Conservation (phyloP, 2,113 vertebrate genomes). For the Bettongia penicillata region DNA sequence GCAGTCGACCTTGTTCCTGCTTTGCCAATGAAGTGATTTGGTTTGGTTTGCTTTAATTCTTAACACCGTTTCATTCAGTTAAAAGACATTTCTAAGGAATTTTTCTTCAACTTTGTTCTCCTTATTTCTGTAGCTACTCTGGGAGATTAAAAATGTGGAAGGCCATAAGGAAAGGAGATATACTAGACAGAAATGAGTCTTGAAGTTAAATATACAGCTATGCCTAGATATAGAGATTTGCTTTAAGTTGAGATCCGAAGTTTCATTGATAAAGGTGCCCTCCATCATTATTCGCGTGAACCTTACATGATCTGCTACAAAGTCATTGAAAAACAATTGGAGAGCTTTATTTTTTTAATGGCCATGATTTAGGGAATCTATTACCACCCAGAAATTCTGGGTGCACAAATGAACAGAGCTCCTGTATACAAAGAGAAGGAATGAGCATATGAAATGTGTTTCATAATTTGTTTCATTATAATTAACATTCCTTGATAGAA, state of each 20-base stretch:
- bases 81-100: slow-evolving; percentile 35
- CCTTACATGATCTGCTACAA: slow-evolving; percentile 20
- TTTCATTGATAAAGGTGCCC: slow-evolving; percentile 55
- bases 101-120: slow-evolving; percentile 42
- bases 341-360: slow-evolving; percentile 41
- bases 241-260: slow-evolving; percentile 49
- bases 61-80: neutral
- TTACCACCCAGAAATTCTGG: slow-evolving; percentile 55
- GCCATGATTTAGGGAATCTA: slow-evolving; percentile 30
- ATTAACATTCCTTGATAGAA: slow-evolving; percentile 38
- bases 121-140: slow-evolving; percentile 36
- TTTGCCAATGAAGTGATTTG: slow-evolving; percentile 37
- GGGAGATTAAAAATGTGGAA: slow-evolving; percentile 52
- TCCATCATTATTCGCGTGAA: slow-evolving; percentile 57
- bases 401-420: slow-evolving; percentile 41
- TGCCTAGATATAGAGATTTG: slow-evolving; percentile 39
- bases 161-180: slow-evolving; percentile 55
- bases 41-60: neutral
- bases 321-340: neutral
- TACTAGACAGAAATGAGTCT: slow-evolving; percentile 60
- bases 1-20: neutral
- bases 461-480: slow-evolving; percentile 33
- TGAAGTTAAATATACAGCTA: slow-evolving; percentile 7
- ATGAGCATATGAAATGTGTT: slow-evolving; percentile 31
- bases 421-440: slow-evolving; percentile 33